These are phyloP conservation scores for Melanostigma gelatinosum DNA, from an alignment of 2,113 vertebrate species.

Conservation along the genomic window DNA sequence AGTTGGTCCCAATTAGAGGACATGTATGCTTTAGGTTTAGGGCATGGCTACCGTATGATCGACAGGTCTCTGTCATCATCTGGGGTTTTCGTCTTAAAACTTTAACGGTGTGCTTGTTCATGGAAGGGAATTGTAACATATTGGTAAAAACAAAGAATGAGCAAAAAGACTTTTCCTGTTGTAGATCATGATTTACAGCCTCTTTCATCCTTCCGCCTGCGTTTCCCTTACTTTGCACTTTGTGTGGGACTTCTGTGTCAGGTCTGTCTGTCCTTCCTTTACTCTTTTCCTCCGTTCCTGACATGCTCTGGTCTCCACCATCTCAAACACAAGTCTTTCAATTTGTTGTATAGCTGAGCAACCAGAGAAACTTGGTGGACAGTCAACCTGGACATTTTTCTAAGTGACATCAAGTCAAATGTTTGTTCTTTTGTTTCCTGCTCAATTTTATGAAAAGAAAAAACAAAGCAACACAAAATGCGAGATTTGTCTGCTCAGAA, in stretches of 20 bases:
- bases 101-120: no score
- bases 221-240: background rate
- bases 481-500: constrained; percentile 35
- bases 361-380: background rate
- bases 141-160: no score
- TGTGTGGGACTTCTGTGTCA: background rate
- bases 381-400: constrained; percentile 18
- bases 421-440: constrained; percentile 29
- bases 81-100: no score
- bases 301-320: background rate
- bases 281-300: background rate
- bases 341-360: constrained; percentile 2
- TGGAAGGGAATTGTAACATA: no score
- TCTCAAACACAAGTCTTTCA: background rate
- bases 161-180: background rate
- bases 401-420: background rate
- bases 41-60: no score
- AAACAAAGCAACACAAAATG: constrained; percentile 18
- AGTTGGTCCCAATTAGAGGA: no score
- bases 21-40: no score
- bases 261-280: background rate
- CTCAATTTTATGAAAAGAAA: constrained; percentile 20
- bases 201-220: background rate
- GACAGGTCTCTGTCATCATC: no score
- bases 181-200: background rate